phyloP scores from a whole-genome alignment of 2,888 invertebrate genomes.

The Rhagonycha fulva region DNA sequence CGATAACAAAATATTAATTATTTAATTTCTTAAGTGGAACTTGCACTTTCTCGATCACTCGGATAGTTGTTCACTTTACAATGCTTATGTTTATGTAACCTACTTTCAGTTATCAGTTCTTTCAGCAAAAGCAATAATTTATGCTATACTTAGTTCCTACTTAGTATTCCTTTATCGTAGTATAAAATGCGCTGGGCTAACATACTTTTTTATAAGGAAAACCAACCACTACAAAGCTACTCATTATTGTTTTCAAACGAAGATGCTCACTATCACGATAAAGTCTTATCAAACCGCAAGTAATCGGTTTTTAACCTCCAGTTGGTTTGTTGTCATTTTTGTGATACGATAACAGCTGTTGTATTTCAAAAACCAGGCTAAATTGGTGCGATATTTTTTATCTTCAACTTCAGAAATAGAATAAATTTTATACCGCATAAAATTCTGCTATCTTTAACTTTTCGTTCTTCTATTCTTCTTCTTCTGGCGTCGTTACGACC shows the following conservation, averaged over 20 bases:
- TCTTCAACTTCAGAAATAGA: not conserved
- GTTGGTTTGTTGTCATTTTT: not conserved
- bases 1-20: not conserved
- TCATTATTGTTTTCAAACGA: not conserved
- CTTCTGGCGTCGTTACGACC: not conserved
- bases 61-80: not conserved
- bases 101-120: not conserved
- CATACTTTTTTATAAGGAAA: not conserved
- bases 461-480: not conserved
- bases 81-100: not conserved
- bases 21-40: not conserved
- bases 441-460: not conserved
- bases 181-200: not conserved
- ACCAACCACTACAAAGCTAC: not conserved
- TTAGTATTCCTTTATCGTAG: not conserved
- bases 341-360: not conserved
- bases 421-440: not conserved
- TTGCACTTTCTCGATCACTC: constrained; percentile 3
- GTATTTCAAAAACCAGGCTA: not conserved
- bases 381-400: not conserved
- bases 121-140: not conserved
- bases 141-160: not conserved
- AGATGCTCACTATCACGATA: not conserved
- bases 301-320: not conserved
- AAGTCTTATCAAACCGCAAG: not conserved